These are phyloP conservation scores for Hycleus cichorii DNA, from an alignment of 1,140 invertebrate species.

Conservation along the genomic window DNA sequence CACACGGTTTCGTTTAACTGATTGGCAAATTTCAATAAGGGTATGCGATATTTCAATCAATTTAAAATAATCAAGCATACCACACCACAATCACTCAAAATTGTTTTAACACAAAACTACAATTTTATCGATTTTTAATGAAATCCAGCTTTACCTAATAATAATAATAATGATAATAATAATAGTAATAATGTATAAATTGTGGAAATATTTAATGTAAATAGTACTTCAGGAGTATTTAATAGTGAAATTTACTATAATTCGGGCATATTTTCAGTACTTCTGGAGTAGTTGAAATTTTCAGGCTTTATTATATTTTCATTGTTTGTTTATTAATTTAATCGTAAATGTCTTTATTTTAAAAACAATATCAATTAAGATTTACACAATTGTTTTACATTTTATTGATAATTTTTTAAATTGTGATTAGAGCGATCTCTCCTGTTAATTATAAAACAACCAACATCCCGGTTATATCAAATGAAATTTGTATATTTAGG, in stretches of 20 bases:
- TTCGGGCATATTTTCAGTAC: not conserved
- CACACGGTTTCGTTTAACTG: not conserved
- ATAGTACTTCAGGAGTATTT: too few species aligned
- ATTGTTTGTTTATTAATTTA: conserved; percentile 1
- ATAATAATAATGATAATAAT: too few species aligned
- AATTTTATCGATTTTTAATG: too few species aligned
- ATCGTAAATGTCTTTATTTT: not conserved
- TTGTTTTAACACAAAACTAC: too few species aligned
- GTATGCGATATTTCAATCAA: not conserved
- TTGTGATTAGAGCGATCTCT: conserved; percentile 10
- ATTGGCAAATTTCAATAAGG: not conserved
- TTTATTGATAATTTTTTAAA: conserved; percentile 3
- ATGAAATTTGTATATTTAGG: too few species aligned
- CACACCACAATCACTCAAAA: not conserved
- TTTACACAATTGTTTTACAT: conserved; percentile 4
- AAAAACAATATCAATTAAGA: conserved; percentile 1
- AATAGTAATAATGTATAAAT: too few species aligned
- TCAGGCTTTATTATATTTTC: conserved; percentile 1
- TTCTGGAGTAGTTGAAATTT: conserved; percentile 8
- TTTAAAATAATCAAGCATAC: not conserved
- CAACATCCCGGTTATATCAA: too few species aligned
- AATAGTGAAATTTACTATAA: too few species aligned
- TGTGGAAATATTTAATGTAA: too few species aligned
- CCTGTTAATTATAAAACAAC: conserved; percentile 6
- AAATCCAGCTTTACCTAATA: too few species aligned